These are phyloP conservation scores for Phalacrocorax pelagicus DNA, from an alignment of 2,113 vertebrate genomes.

Conservation along the genomic window DNA sequence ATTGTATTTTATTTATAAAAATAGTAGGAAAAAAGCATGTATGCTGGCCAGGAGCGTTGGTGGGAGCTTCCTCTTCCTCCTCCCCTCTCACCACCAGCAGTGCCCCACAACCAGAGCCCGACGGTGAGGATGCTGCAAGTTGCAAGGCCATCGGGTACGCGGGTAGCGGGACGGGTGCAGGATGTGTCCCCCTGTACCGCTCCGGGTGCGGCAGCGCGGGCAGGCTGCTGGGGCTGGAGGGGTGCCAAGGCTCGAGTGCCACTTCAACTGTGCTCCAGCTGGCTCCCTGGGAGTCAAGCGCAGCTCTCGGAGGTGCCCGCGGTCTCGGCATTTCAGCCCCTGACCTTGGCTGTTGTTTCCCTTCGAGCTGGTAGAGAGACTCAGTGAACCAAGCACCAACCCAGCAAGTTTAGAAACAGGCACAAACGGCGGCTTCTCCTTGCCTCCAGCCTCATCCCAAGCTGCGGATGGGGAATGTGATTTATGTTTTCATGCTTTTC, in stretches of 20 bases:
- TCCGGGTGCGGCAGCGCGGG: fast-evolving
- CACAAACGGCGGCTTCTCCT: not conserved
- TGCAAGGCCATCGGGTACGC: fast-evolving
- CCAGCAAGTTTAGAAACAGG: not conserved
- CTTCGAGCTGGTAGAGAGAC: not conserved
- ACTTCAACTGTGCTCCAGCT: not conserved
- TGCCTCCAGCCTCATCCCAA: not conserved
- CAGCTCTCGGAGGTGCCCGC: not conserved
- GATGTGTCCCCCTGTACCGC: fast-evolving
- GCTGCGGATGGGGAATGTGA: not conserved
- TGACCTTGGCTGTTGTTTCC: not conserved
- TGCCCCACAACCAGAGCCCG: fast-evolving
- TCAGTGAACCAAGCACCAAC: not conserved
- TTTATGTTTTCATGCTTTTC: slow-evolving; percentile 44
- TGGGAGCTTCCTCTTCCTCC: not conserved
- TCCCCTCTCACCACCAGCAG: not conserved
- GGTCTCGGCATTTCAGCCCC: not conserved
- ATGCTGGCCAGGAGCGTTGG: not conserved
- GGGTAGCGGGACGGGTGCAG: fast-evolving
- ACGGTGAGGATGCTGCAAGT: not conserved
- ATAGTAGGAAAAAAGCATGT: fast-evolving
- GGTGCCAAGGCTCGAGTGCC: not conserved
- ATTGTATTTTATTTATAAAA: not conserved
- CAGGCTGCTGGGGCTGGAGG: not conserved
- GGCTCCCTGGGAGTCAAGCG: not conserved